phyloP scores from a whole-genome alignment of 2,888 invertebrate genomes.

The Merodon equestris region DNA sequence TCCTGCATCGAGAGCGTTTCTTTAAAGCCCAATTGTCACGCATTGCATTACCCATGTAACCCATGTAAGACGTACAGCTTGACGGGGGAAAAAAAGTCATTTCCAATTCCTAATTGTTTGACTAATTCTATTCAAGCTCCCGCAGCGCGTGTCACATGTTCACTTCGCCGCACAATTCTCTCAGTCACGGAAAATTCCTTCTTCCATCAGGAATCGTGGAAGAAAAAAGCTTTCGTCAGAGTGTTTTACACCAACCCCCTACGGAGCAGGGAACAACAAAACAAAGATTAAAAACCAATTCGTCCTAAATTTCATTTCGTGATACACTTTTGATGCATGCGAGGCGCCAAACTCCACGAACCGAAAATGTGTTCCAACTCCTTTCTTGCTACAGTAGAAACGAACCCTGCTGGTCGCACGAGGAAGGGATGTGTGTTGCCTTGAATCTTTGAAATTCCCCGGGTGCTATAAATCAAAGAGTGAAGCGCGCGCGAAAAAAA shows the following conservation, averaged over 20 bases:
- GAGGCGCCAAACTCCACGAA: slow-evolving; percentile 63
- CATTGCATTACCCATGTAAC: slow-evolving; percentile 6
- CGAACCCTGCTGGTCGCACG: slow-evolving; percentile 1
- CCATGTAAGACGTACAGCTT: background rate
- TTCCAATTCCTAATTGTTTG: slow-evolving; percentile 19
- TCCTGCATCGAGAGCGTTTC: background rate
- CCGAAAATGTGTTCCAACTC: slow-evolving; percentile 24
- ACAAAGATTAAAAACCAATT: slow-evolving; percentile 51
- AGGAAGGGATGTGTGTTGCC: slow-evolving; percentile 29
- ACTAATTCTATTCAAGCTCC: slow-evolving; percentile 17
- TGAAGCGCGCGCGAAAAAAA: slow-evolving; percentile 45
- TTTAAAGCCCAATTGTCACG: slow-evolving; percentile 42
- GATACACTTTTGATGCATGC: slow-evolving; percentile 64
- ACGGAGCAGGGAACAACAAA: slow-evolving; percentile 4
- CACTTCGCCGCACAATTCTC: slow-evolving; percentile 6
- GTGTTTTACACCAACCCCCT: slow-evolving; percentile 43
- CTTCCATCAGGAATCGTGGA: slow-evolving; percentile 10
- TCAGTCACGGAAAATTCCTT: background rate
- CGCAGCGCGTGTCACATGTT: too few species aligned
- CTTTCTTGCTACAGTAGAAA: too few species aligned
- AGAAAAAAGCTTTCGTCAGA: slow-evolving; percentile 15
- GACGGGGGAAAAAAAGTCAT: slow-evolving; percentile 10
- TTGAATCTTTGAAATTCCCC: slow-evolving; percentile 56
- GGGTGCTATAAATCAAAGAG: slow-evolving; percentile 58
- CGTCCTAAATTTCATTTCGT: slow-evolving; percentile 59